Evolutionary conservation across 2,797 vertebrate genomes (phyloP), one percentile per base, ranked within the genome.

Genomic region (Brotula barbata): DNA sequence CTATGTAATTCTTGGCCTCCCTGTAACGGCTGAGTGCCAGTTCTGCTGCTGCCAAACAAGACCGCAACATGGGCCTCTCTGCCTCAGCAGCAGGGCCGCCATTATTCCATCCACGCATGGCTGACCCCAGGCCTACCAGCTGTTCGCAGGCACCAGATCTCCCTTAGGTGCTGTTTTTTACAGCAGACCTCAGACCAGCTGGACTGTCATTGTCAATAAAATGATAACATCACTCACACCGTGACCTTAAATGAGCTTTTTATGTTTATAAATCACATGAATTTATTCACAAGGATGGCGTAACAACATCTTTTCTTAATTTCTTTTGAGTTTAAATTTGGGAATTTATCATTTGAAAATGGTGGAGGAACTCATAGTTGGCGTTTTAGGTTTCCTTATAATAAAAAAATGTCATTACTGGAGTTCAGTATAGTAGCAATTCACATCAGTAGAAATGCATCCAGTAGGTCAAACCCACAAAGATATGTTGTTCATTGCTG

Each of bases 31-130:
- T 57, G 42, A 5, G 55, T 61, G 83, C 85, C 86, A 84, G 68
- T 73, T 64, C 67, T 46, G 64, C 65, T 43, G 47, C 72, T 78
- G 86, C 89, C 89, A 89, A 90, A 88, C 87, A 84, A 66, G 78
- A 88, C 87, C 84, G 81, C 89, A 90, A 82, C 78, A 81, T 40
- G 78, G 78, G 66, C 61, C 81, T 78, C 80, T 68, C 73, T 37
- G 61, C 81, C 65, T 77, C 79, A 61, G 78, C 76, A 48, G 69
- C 67, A 67, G 60, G 60, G 45, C 50, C 62, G 83, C 63, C 60
- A 66, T 73, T 68, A 72, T 81, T 78, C 68, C 75, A 85, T 64
- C 81, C 74, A 72, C 1, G 68, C 81, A 82, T 75, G 80, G 70
- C 68, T 81, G 81, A 81, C 62, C 80, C 78, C 80, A 80, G 81